These are phyloP conservation scores for Scaptomyza montana DNA, from an alignment of 1,140 invertebrate genomes.

Conservation along the genomic window DNA sequence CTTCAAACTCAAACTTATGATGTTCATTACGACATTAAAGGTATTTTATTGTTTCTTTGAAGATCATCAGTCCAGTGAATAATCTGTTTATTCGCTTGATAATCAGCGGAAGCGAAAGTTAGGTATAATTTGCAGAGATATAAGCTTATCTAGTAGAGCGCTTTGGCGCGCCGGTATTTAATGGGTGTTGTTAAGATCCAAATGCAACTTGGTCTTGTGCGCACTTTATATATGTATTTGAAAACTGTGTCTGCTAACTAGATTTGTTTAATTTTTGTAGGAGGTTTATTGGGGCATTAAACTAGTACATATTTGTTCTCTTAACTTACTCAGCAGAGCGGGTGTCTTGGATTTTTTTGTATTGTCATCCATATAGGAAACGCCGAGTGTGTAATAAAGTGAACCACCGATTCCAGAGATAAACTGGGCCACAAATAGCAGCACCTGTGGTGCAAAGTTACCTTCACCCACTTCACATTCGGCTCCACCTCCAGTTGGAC, in stretches of 20 bases:
- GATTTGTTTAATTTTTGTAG: neutral
- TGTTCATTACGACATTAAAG: neutral
- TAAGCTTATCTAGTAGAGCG: constrained; percentile 6
- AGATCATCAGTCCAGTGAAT: neutral
- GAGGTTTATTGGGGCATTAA: neutral
- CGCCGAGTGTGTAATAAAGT: constrained; percentile 87
- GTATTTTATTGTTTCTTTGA: neutral
- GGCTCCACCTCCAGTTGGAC: constrained; percentile 63
- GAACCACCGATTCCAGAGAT: constrained; percentile 88
- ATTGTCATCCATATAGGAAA: constrained; percentile 90
- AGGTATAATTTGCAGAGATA: neutral
- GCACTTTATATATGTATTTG: neutral
- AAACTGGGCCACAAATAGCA: constrained; percentile 87
- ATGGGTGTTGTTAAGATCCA: constrained; percentile 11
- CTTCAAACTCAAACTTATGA: neutral
- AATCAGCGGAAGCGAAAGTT: constrained; percentile 23
- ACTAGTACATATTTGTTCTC: neutral
- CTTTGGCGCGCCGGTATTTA: constrained; percentile 1
- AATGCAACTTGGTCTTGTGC: neutral
- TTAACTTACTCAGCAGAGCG: constrained; percentile 86
- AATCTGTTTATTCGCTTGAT: constrained; percentile 7
- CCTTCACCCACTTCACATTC: constrained; percentile 86
- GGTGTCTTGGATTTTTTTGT: constrained; percentile 89
- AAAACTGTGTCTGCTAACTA: neutral
- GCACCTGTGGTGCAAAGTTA: constrained; percentile 86